A percentile compares a stretch with the other conserved stretches of the same genome.
Evolutionary conservation across 2,888 invertebrate genomes (phyloP).

Genomic region (Mesorhabditis spiculigera): DNA sequence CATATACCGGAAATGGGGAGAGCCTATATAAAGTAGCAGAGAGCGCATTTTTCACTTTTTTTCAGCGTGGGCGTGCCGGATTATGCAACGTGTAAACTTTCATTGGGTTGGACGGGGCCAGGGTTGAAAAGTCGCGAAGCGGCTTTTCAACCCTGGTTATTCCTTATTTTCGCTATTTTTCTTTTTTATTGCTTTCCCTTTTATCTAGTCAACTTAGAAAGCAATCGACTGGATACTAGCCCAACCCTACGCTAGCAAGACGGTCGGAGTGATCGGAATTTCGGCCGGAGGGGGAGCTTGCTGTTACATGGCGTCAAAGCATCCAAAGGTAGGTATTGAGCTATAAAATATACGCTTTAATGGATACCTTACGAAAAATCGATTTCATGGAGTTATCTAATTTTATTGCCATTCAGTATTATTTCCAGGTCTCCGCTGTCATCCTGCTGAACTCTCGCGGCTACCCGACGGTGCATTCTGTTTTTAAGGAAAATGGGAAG

Average conservation of each 20-base stretch:
- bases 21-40: no score
- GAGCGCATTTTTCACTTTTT: no score
- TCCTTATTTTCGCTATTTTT: no score
- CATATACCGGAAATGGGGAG: no score
- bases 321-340: background rate
- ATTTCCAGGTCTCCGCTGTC: background rate
- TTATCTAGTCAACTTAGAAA: background rate
- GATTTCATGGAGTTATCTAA: background rate
- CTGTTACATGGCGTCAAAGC: background rate
- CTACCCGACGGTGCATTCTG: background rate
- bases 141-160: no score
- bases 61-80: no score
- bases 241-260: background rate
- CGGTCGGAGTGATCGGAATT: slow-evolving; percentile 1
- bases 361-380: background rate
- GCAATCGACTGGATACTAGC: background rate
- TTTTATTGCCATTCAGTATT: background rate
- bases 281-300: background rate
- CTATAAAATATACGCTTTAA: background rate
- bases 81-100: no score
- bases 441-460: background rate
- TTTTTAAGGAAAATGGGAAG: background rate
- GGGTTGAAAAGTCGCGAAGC: no score
- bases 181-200: no score
- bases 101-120: no score